Evolutionary conservation across 2,888 invertebrate species (phyloP), one percentile per base, ranked within the genome.

Genomic region (Nemotelus pantherinus): DNA sequence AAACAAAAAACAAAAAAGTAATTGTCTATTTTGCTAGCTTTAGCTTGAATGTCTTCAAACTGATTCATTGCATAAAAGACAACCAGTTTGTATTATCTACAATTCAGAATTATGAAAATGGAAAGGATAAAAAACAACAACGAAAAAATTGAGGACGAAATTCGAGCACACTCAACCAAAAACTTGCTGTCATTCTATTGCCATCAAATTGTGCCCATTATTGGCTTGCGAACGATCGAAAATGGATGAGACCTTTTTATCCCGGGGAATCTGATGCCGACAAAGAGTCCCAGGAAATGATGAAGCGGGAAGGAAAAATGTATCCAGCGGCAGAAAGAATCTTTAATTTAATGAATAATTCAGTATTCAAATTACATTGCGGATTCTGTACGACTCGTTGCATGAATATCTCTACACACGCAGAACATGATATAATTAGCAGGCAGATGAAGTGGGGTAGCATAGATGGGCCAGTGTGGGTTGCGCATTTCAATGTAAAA

Each of bases 331-430:
- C 45, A 1, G 6, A 7, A 5, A 45, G n/a, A 44, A 10, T n/a
- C 65, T 65, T 39, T 65, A 65, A 65, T 65, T 65, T 65, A 41
- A 65, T 65, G 65, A 65, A 65, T 65, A 65, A 65, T 65, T 65
- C 65, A 65, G 45, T 65, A 65, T 65, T 65, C 65, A 65, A 65
- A 65, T 65, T 65, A 45, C 47, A 44, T 47, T 65, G 65, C 5
- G 10, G 47, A 65, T 43, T 44, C 2, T 47, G 65, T 65, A 45
- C 10, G 65, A 65, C 47, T 65, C 47, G 47, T 9, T 9, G 9
- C 50, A 50, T 5, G 6, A 9, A 50, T 9, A 50, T 7, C 50
- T 50, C 9, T 25, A 25, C 25, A 25, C 25, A 25, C 25, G 25
- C 25, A 25, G 25, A 25, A 25, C 25, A 25, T 25, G 25, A 25